Percentiles rank a stretch among this genome's conserved stretches.
These are phyloP conservation scores for Brachyrhaphis roseni DNA, from an alignment of 2,797 vertebrate genomes.

Conservation along the genomic window DNA sequence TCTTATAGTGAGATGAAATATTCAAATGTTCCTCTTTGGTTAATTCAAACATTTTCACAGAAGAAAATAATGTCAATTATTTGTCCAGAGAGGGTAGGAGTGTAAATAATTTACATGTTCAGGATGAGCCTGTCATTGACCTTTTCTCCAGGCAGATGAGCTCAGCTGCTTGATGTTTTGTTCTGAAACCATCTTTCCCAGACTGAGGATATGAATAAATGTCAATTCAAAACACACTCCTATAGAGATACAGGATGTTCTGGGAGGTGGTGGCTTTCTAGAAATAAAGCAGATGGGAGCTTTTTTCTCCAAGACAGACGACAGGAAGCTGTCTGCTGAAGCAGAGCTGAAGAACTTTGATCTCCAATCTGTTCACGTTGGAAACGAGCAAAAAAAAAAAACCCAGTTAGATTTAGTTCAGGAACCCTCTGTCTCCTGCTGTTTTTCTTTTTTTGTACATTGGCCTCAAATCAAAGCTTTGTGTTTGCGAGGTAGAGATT, in stretches of 20 bases:
- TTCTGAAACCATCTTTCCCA: background rate
- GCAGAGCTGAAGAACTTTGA: constrained; percentile 40
- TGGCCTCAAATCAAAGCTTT: constrained; percentile 38
- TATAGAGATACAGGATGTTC: constrained; percentile 11
- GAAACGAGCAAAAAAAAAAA: constrained; percentile 29
- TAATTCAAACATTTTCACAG: background rate
- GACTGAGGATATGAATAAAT: background rate
- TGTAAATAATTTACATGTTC: constrained; percentile 3
- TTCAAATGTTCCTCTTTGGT: background rate
- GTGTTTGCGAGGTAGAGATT: constrained; percentile 50
- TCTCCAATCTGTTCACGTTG: constrained; percentile 33
- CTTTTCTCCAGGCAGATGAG: constrained; percentile 51
- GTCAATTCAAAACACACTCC: background rate
- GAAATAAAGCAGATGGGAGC: constrained; percentile 26
- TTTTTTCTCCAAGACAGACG: constrained; percentile 44
- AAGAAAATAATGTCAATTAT: background rate
- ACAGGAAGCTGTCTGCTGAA: constrained; percentile 25
- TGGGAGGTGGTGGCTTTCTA: constrained; percentile 17
- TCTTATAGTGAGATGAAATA: background rate
- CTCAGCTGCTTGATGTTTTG: background rate
- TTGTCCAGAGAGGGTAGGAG: background rate
- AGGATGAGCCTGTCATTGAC: constrained; percentile 32
- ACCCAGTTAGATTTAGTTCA: constrained; percentile 43
- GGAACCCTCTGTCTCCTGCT: constrained; percentile 23
- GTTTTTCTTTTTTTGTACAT: constrained; percentile 5